Evolutionary conservation across 2,888 invertebrate genomes (phyloP).

Genomic region (Apodemia zela): DNA sequence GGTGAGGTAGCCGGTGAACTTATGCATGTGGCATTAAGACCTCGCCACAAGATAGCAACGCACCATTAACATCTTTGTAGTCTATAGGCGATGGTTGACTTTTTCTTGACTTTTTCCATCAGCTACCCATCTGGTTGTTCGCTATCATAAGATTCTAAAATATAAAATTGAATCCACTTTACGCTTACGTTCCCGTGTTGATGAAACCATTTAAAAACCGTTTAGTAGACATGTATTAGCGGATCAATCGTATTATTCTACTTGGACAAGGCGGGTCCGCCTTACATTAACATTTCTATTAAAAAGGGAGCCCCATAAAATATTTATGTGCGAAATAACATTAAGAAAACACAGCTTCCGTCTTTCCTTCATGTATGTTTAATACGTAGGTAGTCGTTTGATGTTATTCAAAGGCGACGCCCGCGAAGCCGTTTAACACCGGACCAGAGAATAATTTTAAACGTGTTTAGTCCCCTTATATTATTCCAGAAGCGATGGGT

Average conservation of each 20-base stretch:
- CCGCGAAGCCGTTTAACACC: slow-evolving; percentile 52
- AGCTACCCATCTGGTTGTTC: too few species aligned
- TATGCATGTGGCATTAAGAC: too few species aligned
- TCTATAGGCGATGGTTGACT: too few species aligned
- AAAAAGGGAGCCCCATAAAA: slow-evolving; percentile 51
- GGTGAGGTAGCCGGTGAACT: too few species aligned
- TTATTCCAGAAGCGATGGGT: slow-evolving; percentile 45
- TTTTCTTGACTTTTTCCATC: too few species aligned
- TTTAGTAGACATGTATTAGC: not conserved
- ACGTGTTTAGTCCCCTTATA: slow-evolving; percentile 41
- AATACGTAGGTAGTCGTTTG: slow-evolving; percentile 66
- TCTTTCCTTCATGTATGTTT: slow-evolving; percentile 64
- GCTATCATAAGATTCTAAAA: too few species aligned
- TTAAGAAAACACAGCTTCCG: slow-evolving; percentile 64
- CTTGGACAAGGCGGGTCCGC: slow-evolving; percentile 4
- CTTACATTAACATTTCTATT: slow-evolving; percentile 69
- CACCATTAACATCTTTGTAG: too few species aligned
- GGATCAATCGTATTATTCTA: not conserved
- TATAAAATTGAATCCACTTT: too few species aligned
- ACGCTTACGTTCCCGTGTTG: too few species aligned
- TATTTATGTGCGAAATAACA: slow-evolving; percentile 69
- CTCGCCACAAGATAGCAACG: too few species aligned
- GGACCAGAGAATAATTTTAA: slow-evolving; percentile 41
- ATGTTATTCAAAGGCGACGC: slow-evolving; percentile 58
- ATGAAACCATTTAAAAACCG: not conserved